phyloP scores from a whole-genome alignment of 2,113 vertebrate species.

The Channa argus region DNA sequence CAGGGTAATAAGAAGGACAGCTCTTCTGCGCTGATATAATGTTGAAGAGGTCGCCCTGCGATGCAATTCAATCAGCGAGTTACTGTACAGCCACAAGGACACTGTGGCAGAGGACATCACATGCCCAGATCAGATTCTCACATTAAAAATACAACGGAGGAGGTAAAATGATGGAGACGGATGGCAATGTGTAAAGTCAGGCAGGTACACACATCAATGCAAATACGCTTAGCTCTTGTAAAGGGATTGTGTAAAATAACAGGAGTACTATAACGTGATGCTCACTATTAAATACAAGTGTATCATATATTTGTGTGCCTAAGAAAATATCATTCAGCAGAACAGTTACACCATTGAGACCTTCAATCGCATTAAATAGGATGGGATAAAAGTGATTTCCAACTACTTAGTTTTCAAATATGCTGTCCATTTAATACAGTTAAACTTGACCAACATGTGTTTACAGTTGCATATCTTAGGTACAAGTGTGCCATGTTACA shows the following conservation, averaged over 20 bases:
- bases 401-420: too few species aligned
- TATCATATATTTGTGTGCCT: too few species aligned
- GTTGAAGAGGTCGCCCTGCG: background rate
- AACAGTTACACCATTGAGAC: too few species aligned
- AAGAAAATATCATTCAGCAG: too few species aligned
- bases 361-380: too few species aligned
- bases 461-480: too few species aligned
- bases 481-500: background rate
- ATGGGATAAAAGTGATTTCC: too few species aligned
- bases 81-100: conserved; percentile 22
- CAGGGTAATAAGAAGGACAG: background rate
- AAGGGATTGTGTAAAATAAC: background rate
- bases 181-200: conserved; percentile 18
- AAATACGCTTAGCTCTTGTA: conserved; percentile 4
- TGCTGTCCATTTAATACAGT: background rate
- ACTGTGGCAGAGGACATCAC: conserved; percentile 25
- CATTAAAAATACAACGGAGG: conserved; percentile 35
- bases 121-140: conserved; percentile 40
- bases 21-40: background rate
- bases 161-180: background rate
- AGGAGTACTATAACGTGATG: conserved; percentile 15
- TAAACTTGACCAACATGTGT: too few species aligned
- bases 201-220: conserved; percentile 28
- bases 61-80: background rate
- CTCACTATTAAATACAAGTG: conserved; percentile 4